Evolutionary conservation across 2,888 invertebrate genomes (phyloP), one percentile per base, ranked within the genome.

Genomic region (Eupithecia centaureata): DNA sequence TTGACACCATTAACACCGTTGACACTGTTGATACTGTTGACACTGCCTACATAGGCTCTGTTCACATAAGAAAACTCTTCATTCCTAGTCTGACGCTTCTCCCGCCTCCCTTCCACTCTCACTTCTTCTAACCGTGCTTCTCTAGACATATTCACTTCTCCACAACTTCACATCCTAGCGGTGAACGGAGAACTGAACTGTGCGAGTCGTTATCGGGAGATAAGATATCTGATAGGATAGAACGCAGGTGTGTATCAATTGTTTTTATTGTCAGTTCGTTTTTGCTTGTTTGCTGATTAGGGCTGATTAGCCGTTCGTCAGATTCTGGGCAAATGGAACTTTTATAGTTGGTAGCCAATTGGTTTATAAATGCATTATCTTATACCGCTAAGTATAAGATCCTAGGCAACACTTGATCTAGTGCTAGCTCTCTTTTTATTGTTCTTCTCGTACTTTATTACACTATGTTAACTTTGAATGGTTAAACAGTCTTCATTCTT

Each of bases 1-100:
- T 74, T 82, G 0, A 10, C 28, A 28, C 54, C 15, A 54, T 27
- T 77, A 25, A 90, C 79, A 81, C 76, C 85, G 51, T 77, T 77
- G 25, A 91, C 79, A 82, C 76, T 85, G 47, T 76, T 77, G 25
- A 91, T 79, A 81, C 76, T 85, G 51, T 76, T 77, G 25, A 82
- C 73, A 77, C 90, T 91, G 12, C 90, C 91, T 0, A 83, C 85
- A 74, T 82, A 92, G 0, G 86, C 91, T 1, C 79, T 72, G 68
- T 92, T 92, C 76, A 87, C 87, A 74, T 88, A 92, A 63, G 86
- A 88, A 79, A 82, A 90, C 5, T 89, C 84, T 70, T 70, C 80
- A 13, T 77, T 80, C 54, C 76, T 79, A 15, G 62, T 63, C 28
- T 60, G 33, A 13, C 72, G 18, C 69, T 73, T n/a, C 81, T 65